Evolutionary conservation across 2,113 vertebrate genomes (phyloP).

Genomic region (Bos javanicus): DNA sequence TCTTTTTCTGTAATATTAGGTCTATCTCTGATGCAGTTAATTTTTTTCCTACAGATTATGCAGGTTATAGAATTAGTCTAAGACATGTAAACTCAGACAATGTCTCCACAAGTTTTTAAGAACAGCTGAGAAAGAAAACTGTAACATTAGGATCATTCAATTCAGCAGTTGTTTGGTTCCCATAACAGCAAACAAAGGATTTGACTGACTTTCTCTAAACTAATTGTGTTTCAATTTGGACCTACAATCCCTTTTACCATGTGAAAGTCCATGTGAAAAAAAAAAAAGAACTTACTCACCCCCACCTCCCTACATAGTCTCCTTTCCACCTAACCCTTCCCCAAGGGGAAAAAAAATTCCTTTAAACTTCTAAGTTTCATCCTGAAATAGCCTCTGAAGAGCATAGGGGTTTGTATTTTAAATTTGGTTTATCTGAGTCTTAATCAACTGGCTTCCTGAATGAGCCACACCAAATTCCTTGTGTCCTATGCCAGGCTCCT

Average conservation of each 20-base stretch:
- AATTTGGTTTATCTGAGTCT: constrained; percentile 15
- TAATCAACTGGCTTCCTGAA: neutral
- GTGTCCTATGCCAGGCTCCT: neutral
- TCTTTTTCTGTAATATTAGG: neutral
- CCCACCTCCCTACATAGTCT: neutral
- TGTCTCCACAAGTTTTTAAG: constrained; percentile 9
- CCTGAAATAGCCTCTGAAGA: neutral
- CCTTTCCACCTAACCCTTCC: neutral
- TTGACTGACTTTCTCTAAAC: constrained; percentile 44
- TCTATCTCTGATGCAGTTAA: neutral
- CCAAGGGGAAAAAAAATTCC: neutral
- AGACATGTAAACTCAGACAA: neutral
- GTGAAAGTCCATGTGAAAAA: neutral
- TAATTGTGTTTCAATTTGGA: neutral
- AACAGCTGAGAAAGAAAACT: constrained; percentile 39
- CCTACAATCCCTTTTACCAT: constrained; percentile 6
- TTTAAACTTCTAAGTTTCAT: constrained; percentile 8
- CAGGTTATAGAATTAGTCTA: constrained; percentile 14
- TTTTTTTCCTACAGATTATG: neutral
- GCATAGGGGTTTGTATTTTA: neutral
- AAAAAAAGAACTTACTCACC: neutral
- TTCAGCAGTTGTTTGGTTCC: constrained; percentile 32
- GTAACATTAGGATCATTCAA: neutral
- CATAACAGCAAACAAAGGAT: constrained; percentile 38
- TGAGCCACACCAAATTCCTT: neutral